Evolutionary conservation across 1,140 invertebrate genomes (phyloP).

Genomic region (Matsumurasca onukii): DNA sequence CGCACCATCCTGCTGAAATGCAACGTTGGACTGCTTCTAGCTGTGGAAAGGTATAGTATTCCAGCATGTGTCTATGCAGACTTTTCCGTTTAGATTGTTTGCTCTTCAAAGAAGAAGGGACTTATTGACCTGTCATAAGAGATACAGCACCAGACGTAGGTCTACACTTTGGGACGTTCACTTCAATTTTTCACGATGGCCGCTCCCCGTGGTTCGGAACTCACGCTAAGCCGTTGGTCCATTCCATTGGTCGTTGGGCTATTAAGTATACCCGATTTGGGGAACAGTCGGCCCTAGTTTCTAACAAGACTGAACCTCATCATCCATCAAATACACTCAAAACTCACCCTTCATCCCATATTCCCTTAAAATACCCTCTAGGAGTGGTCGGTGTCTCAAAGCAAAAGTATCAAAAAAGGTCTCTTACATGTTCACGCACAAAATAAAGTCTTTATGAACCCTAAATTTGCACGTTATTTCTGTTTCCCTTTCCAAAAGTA

Average conservation of each 20-base stretch:
- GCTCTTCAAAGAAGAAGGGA: constrained; percentile 31
- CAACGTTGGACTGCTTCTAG: constrained; percentile 17
- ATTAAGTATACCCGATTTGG: too few relatives aligned
- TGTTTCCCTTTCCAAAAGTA: constrained; percentile 30
- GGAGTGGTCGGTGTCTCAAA: too few relatives aligned
- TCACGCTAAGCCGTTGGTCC: too few relatives aligned
- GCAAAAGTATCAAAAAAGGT: too few relatives aligned
- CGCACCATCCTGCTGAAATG: constrained; percentile 39
- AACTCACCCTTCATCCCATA: too few relatives aligned
- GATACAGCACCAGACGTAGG: constrained; percentile 30
- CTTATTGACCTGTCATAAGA: constrained; percentile 19
- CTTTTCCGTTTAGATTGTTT: constrained; percentile 13
- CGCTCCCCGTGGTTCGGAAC: too few relatives aligned
- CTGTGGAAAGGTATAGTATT: constrained; percentile 26
- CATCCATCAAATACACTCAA: too few relatives aligned
- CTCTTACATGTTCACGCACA: constrained; percentile 19
- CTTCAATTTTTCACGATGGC: too few relatives aligned
- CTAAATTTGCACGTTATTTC: constrained; percentile 32
- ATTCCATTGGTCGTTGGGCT: too few relatives aligned
- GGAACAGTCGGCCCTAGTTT: too few relatives aligned
- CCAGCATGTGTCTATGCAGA: constrained; percentile 16
- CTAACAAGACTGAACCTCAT: too few relatives aligned
- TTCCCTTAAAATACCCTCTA: too few relatives aligned
- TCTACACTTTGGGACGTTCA: constrained; percentile 33
- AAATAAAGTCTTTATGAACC: constrained; percentile 33